A percentile compares a stretch with the other conserved stretches of the same genome.
Evolutionary conservation across 1,140 invertebrate species (phyloP).

Genomic region (Arctopsyche grandis): DNA sequence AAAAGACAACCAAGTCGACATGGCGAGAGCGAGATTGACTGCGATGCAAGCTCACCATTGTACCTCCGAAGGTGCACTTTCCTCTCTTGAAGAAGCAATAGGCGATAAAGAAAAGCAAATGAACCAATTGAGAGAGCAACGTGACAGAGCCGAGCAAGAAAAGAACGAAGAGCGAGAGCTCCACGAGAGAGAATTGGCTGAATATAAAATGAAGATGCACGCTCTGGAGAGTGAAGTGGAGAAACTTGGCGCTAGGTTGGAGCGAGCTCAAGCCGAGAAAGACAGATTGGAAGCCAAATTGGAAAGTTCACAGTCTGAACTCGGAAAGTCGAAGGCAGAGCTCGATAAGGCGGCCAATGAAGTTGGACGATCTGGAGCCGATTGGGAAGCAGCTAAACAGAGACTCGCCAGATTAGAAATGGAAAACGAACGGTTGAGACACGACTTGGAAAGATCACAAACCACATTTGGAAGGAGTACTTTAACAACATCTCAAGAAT

Average conservation of each 20-base stretch:
- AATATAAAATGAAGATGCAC: conserved; percentile 95
- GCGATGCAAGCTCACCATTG: conserved; percentile 94
- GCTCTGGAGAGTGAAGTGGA: conserved; percentile 90
- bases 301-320: conserved; percentile 90
- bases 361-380: conserved; percentile 85
- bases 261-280: conserved; percentile 88
- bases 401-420: conserved; percentile 85
- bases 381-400: conserved; percentile 91
- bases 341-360: conserved; percentile 90
- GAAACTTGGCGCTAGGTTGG: conserved; percentile 86
- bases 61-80: conserved; percentile 90
- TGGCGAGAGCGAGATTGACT: conserved; percentile 88
- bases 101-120: conserved; percentile 98
- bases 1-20: conserved; percentile 97
- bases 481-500: conserved; percentile 78
- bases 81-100: conserved; percentile 94
- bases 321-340: conserved; percentile 93
- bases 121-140: conserved; percentile 84
- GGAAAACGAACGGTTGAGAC: conserved; percentile 88
- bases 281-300: conserved; percentile 90
- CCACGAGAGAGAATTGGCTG: conserved; percentile 92
- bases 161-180: conserved; percentile 94
- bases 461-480: conserved; percentile 82
- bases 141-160: conserved; percentile 96
- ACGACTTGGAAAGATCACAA: conserved; percentile 86